Percentiles rank a stretch among this genome's conserved stretches.
Evolutionary conservation across 2,113 vertebrate genomes (phyloP).

Genomic region (Montifringilla adamsi): DNA sequence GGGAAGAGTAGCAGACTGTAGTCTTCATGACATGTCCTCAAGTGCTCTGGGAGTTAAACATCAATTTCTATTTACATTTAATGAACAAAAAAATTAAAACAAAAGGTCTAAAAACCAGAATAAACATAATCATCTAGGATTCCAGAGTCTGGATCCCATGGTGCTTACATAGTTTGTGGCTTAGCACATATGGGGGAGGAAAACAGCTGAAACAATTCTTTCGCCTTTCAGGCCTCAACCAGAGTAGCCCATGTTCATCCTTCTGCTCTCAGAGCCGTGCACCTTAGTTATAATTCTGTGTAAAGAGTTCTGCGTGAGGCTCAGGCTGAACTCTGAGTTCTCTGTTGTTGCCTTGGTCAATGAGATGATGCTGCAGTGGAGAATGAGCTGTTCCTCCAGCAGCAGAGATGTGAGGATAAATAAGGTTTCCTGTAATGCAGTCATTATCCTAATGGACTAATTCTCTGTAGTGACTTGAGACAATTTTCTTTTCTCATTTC

Average conservation of each 20-base stretch:
- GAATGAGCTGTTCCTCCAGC: neutral
- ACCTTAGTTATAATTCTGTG: neutral
- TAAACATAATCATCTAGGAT: neutral
- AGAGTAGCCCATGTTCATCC: neutral
- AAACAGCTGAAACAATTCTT: neutral
- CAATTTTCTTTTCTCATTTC: neutral
- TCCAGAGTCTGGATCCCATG: neutral
- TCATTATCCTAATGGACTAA: neutral
- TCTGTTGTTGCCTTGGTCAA: neutral
- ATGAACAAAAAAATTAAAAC: neutral
- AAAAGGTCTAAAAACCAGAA: neutral
- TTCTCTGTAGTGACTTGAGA: neutral
- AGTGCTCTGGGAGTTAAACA: slow-evolving; percentile 12
- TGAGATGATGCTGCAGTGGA: neutral
- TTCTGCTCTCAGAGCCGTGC: neutral
- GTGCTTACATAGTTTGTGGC: neutral
- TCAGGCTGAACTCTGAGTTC: neutral
- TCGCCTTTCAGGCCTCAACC: neutral
- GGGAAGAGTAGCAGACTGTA: neutral
- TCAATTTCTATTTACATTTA: slow-evolving; percentile 5
- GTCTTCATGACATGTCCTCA: neutral
- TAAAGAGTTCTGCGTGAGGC: neutral
- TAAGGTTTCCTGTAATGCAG: neutral
- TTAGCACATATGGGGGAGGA: neutral
- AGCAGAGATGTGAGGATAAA: neutral